A percentile compares a stretch with the other conserved stretches of the same genome.
phyloP scores from a whole-genome alignment of 1,140 invertebrate species.

The Mycetomoellerius zeteki region DNA sequence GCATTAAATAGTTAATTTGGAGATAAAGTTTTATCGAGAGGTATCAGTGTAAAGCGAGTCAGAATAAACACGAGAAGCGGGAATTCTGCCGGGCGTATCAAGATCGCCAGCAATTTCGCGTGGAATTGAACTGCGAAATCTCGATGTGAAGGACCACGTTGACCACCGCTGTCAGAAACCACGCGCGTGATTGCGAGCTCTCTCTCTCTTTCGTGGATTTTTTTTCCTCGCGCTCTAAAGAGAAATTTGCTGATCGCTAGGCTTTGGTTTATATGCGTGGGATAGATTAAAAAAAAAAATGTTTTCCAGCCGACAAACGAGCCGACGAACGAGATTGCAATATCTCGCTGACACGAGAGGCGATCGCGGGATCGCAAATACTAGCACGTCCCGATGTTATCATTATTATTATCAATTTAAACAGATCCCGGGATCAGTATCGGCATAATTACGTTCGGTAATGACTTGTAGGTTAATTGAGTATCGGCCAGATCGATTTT shows the following conservation, averaged over 20 bases:
- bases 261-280: constrained; percentile 19
- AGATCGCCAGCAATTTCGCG: constrained; percentile 51
- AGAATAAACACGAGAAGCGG: constrained; percentile 7
- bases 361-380: background rate
- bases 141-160: constrained; percentile 25
- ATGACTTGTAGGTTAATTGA: constrained; percentile 76
- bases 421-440: constrained; percentile 71
- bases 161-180: constrained; percentile 37
- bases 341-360: constrained; percentile 36
- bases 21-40: constrained; percentile 1
- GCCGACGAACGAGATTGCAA: constrained; percentile 39
- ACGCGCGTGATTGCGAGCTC: constrained; percentile 53
- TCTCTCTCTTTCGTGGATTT: background rate
- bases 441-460: constrained; percentile 70
- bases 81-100: constrained; percentile 27
- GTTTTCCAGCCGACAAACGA: constrained; percentile 18
- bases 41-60: background rate
- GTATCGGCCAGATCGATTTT: constrained; percentile 71
- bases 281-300: constrained; percentile 23
- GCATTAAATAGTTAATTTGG: constrained; percentile 44
- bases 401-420: constrained; percentile 76
- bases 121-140: constrained; percentile 38
- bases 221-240: constrained; percentile 6
- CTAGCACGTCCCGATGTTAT: constrained; percentile 52
- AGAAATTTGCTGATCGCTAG: constrained; percentile 47